Conservation (phyloP, 2,113 vertebrate species). For the Pristiophorus japonicus region DNA sequence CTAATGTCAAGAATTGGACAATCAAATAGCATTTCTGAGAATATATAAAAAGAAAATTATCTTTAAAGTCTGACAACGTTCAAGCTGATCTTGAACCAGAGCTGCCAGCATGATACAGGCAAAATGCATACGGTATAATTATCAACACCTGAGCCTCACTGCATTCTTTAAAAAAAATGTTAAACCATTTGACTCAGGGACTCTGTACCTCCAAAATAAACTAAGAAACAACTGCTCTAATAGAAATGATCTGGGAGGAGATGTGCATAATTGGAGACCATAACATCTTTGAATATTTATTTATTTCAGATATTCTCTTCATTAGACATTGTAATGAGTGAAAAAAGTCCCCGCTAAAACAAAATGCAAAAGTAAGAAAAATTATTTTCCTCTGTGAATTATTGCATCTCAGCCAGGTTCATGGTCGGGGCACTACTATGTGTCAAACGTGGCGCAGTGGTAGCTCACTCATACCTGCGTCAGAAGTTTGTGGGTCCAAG, state of each 20-base stretch:
- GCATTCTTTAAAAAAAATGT: background rate
- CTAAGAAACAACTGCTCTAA: background rate
- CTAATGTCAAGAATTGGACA: background rate
- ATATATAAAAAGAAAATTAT: background rate
- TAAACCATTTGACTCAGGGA: background rate
- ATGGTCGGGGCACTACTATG: no score
- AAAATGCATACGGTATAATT: no score
- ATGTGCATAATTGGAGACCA: background rate
- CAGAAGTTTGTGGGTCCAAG: background rate
- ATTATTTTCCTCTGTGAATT: background rate
- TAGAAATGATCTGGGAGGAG: background rate
- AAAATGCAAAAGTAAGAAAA: background rate
- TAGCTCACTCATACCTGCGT: background rate
- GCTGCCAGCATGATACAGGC: background rate
- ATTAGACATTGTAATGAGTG: background rate
- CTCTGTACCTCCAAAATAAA: no score
- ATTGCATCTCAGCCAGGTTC: background rate
- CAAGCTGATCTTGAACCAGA: background rate
- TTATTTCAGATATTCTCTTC: background rate
- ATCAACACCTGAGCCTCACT: background rate
- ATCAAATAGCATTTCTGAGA: conserved; percentile 25
- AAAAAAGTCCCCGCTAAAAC: background rate
- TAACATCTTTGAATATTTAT: background rate
- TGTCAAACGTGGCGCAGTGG: background rate
- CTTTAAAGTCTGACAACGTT: background rate